Conservation (phyloP, 2,113 vertebrate genomes). For the Apteryx mantelli region DNA sequence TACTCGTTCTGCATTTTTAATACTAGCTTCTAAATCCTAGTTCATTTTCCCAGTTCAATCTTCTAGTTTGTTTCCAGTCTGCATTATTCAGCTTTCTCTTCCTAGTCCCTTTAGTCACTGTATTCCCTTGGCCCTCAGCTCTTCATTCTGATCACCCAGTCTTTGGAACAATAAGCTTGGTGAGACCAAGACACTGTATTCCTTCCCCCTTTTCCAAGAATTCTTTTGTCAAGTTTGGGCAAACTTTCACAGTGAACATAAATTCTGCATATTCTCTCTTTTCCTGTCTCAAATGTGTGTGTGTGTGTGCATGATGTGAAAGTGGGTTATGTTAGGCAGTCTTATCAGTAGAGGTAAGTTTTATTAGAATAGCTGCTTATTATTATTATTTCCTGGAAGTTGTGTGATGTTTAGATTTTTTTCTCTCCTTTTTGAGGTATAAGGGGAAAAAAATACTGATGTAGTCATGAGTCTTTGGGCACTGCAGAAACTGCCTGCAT, state of each 20-base stretch:
- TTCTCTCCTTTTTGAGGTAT: neutral
- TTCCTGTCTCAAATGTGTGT: neutral
- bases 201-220: neutral
- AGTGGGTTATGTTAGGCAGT: neutral
- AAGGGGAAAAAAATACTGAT: neutral
- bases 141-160: neutral
- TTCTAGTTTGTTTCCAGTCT: neutral
- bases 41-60: neutral
- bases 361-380: neutral
- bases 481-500: neutral
- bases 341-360: neutral
- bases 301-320: neutral
- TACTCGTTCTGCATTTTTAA: constrained; percentile 7
- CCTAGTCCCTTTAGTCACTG: neutral
- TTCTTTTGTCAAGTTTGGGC: neutral
- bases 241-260: neutral
- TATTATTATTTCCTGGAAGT: neutral
- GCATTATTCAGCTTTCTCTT: neutral
- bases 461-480: neutral
- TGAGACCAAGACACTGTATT: neutral
- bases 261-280: neutral
- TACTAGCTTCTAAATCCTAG: neutral
- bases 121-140: neutral
- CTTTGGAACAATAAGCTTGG: neutral
- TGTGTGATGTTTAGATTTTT: neutral